These are phyloP conservation scores for Sebastes minor DNA, from an alignment of 2,797 vertebrate genomes.

Conservation along the genomic window DNA sequence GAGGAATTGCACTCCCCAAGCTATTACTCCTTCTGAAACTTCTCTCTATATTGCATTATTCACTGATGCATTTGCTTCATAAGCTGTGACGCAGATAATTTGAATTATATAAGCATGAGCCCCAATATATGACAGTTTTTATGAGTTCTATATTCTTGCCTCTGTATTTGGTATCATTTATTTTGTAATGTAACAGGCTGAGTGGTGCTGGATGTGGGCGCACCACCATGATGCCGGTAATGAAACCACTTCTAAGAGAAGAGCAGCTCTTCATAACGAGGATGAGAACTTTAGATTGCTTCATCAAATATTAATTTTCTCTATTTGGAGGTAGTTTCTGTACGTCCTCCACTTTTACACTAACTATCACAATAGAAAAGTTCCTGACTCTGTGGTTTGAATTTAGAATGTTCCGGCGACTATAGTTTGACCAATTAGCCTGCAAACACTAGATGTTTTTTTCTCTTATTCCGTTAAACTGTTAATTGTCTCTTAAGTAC, in stretches of 20 bases:
- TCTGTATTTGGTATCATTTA: conserved; percentile 27
- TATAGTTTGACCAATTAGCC: too few species aligned
- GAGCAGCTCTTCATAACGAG: not conserved
- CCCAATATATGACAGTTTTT: conserved; percentile 20
- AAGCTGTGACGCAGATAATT: conserved; percentile 14
- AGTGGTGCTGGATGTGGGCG: not conserved
- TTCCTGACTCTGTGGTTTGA: not conserved
- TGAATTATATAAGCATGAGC: conserved; percentile 31
- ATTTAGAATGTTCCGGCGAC: too few species aligned
- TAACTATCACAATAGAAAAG: not conserved
- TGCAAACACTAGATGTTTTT: too few species aligned
- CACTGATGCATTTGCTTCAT: conserved; percentile 16
- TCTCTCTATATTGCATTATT: conserved; percentile 29
- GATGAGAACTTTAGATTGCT: not conserved
- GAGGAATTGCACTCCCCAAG: not conserved
- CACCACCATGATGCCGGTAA: not conserved
- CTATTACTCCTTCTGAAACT: conserved; percentile 23
- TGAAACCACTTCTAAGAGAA: not conserved
- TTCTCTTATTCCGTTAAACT: too few species aligned
- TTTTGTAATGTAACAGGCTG: conserved; percentile 9
- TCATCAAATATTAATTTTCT: conserved; percentile 46
- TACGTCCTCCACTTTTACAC: too few species aligned
- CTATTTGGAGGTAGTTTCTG: not conserved
- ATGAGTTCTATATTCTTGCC: not conserved
- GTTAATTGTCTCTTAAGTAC: too few species aligned